Conservation (phyloP, 2,888 invertebrate genomes). For the Mesorhabditis belari region DNA sequence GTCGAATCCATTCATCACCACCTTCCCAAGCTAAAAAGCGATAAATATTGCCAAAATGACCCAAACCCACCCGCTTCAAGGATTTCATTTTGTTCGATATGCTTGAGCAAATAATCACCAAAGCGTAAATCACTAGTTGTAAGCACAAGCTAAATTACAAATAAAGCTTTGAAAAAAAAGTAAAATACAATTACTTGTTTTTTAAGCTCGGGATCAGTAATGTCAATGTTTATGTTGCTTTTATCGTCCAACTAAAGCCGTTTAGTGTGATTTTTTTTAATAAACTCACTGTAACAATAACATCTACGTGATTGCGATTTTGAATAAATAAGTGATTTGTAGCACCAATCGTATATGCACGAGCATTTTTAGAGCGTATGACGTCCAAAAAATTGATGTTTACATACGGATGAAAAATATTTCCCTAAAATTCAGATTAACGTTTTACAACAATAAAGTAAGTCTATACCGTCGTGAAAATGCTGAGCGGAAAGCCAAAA, state of each 20-base stretch:
- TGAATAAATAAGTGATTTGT: slow-evolving; percentile 96
- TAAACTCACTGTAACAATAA: slow-evolving; percentile 71
- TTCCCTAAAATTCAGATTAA: slow-evolving; percentile 62
- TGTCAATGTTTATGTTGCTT: slow-evolving; percentile 77
- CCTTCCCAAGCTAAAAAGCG: slow-evolving; percentile 70
- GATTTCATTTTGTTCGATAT: slow-evolving; percentile 55
- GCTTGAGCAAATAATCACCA: slow-evolving; percentile 77
- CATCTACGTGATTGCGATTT: slow-evolving; percentile 83
- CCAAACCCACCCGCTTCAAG: slow-evolving; percentile 5
- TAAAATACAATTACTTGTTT: slow-evolving; percentile 69
- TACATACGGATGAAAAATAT: slow-evolving; percentile 87
- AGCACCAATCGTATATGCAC: slow-evolving; percentile 64
- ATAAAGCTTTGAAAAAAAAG: too few relatives aligned
- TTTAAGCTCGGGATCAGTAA: slow-evolving; percentile 71
- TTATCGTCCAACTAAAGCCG: slow-evolving; percentile 58
- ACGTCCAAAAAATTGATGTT: slow-evolving; percentile 89
- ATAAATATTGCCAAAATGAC: not conserved
- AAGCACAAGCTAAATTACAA: slow-evolving; percentile 74
- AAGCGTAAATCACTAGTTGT: slow-evolving; percentile 91
- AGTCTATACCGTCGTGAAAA: slow-evolving; percentile 70
- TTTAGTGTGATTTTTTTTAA: not conserved
- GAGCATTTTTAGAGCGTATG: slow-evolving; percentile 64
- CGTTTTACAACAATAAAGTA: not conserved
- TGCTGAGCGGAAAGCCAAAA: slow-evolving; percentile 78
- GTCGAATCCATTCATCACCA: slow-evolving; percentile 90